Evolutionary conservation across 2,888 invertebrate species (phyloP), one percentile per base, ranked within the genome.

Genomic region (Nineta flava): DNA sequence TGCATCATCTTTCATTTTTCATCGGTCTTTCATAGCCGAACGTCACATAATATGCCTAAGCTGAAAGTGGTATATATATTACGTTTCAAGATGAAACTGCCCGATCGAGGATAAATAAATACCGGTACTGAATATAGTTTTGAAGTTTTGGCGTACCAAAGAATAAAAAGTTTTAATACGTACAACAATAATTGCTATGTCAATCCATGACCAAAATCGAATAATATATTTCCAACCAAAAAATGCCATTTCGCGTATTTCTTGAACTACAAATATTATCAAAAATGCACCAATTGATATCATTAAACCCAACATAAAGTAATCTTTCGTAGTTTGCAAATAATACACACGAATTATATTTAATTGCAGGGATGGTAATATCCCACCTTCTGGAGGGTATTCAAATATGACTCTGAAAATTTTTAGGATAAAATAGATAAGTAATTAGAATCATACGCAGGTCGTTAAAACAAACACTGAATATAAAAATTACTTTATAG

Each of bases 321-420:
- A 68, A 58, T 74, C 74, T 7, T 58, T 58, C 1, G 66, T 62
- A 1, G 67, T 66, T 43, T 73, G 68, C 53, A 77, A 73, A 1
- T 63, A 66, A 35, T 75, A 65, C 26, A 77, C 63, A 55, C 75
- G 75, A 0, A 77, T 68, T 0, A 76, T 71, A 34, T 72, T 66
- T 56, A 79, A 63, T 2, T 65, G 64, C 56, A 67, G 69, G 0
- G 74, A 72, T 1, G 79, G 67, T 17, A 79, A 62, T 43, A 77
- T 68, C 3, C 79, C 78, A 5, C 81, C 81, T 2, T 76, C 75
- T 0, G 81, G 73, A 1, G 79, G 78, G 51, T 79, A 69, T 63
- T 81, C 81, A 21, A 76, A 70, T 7, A 76, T 62, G 17, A 81
- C 60, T 60, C 79, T 78, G 55, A 16, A 55, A 58, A 54, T 50